These are phyloP conservation scores for Thereva nobilitata DNA, from an alignment of 2,888 invertebrate genomes.

Conservation along the genomic window DNA sequence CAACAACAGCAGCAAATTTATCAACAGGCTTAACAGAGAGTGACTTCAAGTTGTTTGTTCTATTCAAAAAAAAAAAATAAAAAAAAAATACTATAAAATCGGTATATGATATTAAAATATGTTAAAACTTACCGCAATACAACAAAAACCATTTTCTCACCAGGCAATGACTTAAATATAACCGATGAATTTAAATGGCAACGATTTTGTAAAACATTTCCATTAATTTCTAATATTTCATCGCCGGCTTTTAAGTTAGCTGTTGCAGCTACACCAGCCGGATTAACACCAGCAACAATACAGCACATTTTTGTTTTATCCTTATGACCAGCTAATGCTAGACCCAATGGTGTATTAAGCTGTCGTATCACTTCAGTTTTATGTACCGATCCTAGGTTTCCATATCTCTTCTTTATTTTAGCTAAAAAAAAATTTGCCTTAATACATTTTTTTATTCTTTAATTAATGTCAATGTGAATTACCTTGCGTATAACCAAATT, in stretches of 20 bases:
- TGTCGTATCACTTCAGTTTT: conserved; percentile 70
- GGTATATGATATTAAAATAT: not conserved
- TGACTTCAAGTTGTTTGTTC: no score
- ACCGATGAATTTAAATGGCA: conserved; percentile 97
- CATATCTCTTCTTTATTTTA: conserved; percentile 92
- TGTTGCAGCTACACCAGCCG: conserved; percentile 78
- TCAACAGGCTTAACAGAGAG: conserved; percentile 87
- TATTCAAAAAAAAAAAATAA: no score
- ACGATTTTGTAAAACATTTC: conserved; percentile 87
- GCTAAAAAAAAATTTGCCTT: conserved; percentile 62
- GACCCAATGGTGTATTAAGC: conserved; percentile 78
- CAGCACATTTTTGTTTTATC: conserved; percentile 95
- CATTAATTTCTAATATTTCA: conserved; percentile 95
- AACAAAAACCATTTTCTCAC: conserved; percentile 82
- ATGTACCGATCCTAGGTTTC: conserved; percentile 73
- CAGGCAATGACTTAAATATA: conserved; percentile 88
- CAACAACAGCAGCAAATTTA: conserved; percentile 81
- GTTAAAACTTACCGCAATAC: conserved; percentile 70
- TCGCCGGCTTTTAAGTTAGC: conserved; percentile 86
- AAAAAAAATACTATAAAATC: not conserved
- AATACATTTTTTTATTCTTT: not conserved
- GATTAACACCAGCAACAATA: conserved; percentile 93
- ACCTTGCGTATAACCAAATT: conserved; percentile 93
- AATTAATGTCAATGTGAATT: conserved; percentile 59
- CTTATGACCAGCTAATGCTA: conserved; percentile 91